Evolutionary conservation across 2,888 invertebrate genomes (phyloP).

Genomic region (Erebia epiphron): DNA sequence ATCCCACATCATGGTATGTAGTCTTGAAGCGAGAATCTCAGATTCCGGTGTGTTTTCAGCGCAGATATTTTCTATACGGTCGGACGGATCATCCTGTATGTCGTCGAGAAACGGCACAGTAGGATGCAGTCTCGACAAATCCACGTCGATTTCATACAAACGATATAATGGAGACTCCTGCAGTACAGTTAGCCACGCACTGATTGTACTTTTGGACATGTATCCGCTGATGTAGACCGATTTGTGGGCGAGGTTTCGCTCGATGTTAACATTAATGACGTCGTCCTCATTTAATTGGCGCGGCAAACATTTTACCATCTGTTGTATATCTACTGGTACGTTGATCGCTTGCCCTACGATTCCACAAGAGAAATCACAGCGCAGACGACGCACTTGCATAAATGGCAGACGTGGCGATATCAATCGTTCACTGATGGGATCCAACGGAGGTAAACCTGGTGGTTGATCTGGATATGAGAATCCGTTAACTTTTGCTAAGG

Average conservation of each 20-base stretch:
- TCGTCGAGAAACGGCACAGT: constrained; percentile 39
- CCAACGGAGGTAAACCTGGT: constrained; percentile 48
- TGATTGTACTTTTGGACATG: constrained; percentile 48
- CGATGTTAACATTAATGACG: constrained; percentile 52
- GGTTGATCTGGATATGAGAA: constrained; percentile 54
- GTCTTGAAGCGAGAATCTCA: constrained; percentile 48
- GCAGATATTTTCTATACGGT: constrained; percentile 47
- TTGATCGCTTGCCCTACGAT: constrained; percentile 60
- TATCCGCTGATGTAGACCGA: constrained; percentile 47
- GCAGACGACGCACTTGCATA: constrained; percentile 55
- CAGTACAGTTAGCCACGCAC: constrained; percentile 47
- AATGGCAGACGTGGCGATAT: constrained; percentile 54
- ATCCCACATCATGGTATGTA: constrained; percentile 52
- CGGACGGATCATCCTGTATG: constrained; percentile 42
- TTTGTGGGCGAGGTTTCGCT: constrained; percentile 51
- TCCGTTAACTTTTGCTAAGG: constrained; percentile 50
- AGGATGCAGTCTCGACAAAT: constrained; percentile 46
- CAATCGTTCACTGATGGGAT: constrained; percentile 53
- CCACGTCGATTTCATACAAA: constrained; percentile 49
- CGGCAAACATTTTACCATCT: constrained; percentile 53
- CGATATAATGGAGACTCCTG: constrained; percentile 46
- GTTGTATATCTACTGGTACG: constrained; percentile 53
- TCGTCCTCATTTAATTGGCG: constrained; percentile 53
- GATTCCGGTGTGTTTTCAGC: constrained; percentile 43
- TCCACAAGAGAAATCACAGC: constrained; percentile 51